These are phyloP conservation scores for Heliocidaris erythrogramma DNA, from an alignment of 35 echinoderm and acorn worm species.

Conservation along the genomic window DNA sequence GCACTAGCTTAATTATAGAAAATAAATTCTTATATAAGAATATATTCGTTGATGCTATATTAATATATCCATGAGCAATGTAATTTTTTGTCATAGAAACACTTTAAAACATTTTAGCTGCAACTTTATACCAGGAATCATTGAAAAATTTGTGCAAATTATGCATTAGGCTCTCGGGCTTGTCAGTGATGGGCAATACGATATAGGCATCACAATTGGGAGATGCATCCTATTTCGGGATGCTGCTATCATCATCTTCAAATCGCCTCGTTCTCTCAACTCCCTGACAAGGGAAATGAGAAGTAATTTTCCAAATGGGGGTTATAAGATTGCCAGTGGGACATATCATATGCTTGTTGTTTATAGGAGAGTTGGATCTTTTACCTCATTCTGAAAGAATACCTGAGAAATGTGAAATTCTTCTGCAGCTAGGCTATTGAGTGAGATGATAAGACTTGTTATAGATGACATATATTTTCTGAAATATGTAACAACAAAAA, in stretches of 20 bases:
- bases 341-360: background rate
- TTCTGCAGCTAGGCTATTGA: background rate
- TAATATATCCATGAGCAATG: background rate
- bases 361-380: background rate
- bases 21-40: too few species aligned
- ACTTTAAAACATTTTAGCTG: background rate
- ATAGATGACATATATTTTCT: background rate
- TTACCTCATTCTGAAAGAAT: background rate
- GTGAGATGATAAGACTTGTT: background rate
- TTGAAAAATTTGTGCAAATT: slow-evolving; percentile 6
- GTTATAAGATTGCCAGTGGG: background rate
- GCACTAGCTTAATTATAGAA: too few species aligned
- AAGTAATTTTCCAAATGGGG: slow-evolving; percentile 29
- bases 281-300: slow-evolving; percentile 38
- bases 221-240: background rate
- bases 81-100: background rate
- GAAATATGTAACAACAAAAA: background rate
- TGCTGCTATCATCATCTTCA: slow-evolving; percentile 27
- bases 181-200: slow-evolving; percentile 19
- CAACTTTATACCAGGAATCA: background rate
- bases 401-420: background rate
- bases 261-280: background rate
- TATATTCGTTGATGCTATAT: too few species aligned
- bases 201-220: slow-evolving; percentile 38
- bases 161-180: slow-evolving; percentile 16